A percentile compares a stretch with the other conserved stretches of the same genome.
phyloP scores from a whole-genome alignment of 2,797 vertebrate species.

The Yasuhikotakia modesta region DNA sequence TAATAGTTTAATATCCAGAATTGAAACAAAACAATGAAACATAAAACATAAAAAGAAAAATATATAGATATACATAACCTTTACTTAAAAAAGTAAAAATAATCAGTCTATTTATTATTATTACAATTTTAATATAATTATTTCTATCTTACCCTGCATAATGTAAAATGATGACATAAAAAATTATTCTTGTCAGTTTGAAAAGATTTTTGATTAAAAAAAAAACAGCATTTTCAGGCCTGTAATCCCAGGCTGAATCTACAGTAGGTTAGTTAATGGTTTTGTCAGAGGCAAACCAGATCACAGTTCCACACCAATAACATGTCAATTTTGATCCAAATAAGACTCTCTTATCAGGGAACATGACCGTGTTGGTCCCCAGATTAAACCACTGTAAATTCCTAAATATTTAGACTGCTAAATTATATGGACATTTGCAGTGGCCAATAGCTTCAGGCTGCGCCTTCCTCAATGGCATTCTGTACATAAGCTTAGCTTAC shows the following conservation, averaged over 20 bases:
- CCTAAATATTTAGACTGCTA: slow-evolving; percentile 79
- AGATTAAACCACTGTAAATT: slow-evolving; percentile 81
- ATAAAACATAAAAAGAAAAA: too few species aligned
- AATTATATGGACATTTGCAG: slow-evolving; percentile 78
- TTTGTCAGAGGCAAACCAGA: slow-evolving; percentile 74
- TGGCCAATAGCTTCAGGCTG: slow-evolving; percentile 84
- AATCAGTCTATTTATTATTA: too few species aligned
- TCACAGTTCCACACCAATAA: slow-evolving; percentile 74
- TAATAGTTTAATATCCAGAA: too few species aligned
- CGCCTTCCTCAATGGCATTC: slow-evolving; percentile 82
- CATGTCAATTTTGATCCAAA: slow-evolving; percentile 76
- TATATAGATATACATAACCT: too few species aligned
- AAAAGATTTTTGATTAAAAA: too few species aligned
- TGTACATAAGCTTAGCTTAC: slow-evolving; percentile 85
- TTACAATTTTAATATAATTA: too few species aligned
- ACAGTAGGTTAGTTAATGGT: slow-evolving; percentile 68
- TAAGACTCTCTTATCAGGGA: slow-evolving; percentile 77
- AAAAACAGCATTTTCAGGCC: not conserved
- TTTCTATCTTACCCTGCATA: too few species aligned
- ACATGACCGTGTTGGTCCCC: slow-evolving; percentile 77
- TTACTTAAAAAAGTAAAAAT: too few species aligned
- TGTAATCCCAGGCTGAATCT: slow-evolving; percentile 4
- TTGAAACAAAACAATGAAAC: too few species aligned
- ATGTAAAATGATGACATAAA: too few species aligned
- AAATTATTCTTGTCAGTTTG: too few species aligned